Conservation (phyloP, 2,113 vertebrate species). For the Anoplopoma fimbria region DNA sequence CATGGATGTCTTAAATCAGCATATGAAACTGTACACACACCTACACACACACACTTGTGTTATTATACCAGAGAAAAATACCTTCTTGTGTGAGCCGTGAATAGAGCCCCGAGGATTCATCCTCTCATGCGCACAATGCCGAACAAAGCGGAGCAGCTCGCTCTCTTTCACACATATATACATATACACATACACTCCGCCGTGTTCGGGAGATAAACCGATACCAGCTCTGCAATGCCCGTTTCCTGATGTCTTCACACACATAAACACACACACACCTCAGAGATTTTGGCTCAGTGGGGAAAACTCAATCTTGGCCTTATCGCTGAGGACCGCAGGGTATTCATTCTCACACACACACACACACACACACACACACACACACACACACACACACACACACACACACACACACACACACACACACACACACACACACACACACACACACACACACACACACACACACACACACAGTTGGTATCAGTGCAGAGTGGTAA, state of each 20-base stretch:
- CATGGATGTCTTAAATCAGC: conserved; percentile 28
- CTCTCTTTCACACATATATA: conserved; percentile 70
- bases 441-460: conserved; percentile 27
- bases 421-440: conserved; percentile 29
- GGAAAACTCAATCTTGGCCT: conserved; percentile 76
- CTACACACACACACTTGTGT: conserved; percentile 20
- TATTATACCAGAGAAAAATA: conserved; percentile 50
- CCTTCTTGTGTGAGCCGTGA: conserved; percentile 58
- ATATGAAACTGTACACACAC: not conserved
- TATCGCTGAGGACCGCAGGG: conserved; percentile 74
- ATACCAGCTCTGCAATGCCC: conserved; percentile 70
- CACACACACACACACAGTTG: conserved; percentile 33
- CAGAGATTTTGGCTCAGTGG: conserved; percentile 61
- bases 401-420: conserved; percentile 24
- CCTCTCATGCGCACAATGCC: conserved; percentile 65
- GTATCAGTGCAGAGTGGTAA: conserved; percentile 48
- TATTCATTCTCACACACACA: conserved; percentile 36
- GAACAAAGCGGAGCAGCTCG: conserved; percentile 67
- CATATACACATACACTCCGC: conserved; percentile 63
- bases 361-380: conserved; percentile 19
- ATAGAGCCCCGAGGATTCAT: conserved; percentile 68
- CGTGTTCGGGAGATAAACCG: conserved; percentile 60
- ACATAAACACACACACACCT: conserved; percentile 35
- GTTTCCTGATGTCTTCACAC: conserved; percentile 75
- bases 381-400: conserved; percentile 17